Base-by-base conservation (phyloP, 2,797 vertebrate genomes). In the Cossypha dichroa region DNA sequence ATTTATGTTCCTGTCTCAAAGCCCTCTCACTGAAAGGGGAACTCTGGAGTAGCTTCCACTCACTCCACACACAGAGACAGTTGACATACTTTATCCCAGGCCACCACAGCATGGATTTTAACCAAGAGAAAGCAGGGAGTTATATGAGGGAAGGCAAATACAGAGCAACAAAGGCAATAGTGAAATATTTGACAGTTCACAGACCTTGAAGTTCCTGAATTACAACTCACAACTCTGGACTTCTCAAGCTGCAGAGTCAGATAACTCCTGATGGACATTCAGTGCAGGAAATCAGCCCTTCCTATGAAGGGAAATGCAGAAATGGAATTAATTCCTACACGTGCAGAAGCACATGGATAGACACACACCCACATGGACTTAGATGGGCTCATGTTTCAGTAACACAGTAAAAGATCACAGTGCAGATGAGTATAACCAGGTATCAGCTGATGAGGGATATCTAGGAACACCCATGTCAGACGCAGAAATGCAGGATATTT, bases 1-100 rank as follows among this genome's bases (percentile, higher is more conserved):
- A 97, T 97, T 96, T 96, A 97, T 97, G 95, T 36, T 66, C 66
- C 11, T 41, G 72, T 80, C 9, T 7, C 90, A 83, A 75, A 87
- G 85, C 78, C 66, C 79, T 94, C 84, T 91, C 56, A 58, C 88
- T 86, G 94, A 81, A 92, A 94, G 84, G 48, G 67, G 94, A 84
- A 93, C 88, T 81, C 83, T 93, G 82, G 58, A 92, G 91, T 66
- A 85, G 84, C 77, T 90, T 86, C 95, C 92, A 31, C 79, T 88
- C n/a, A 69, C 62, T 80, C 63, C 49, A 18, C 82, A 28, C 2
- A 5, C 88, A 93, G 79, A 81, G 46, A 67, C 5, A 38, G 55
- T 34, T 49, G 63, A 67, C 36, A 38, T 12, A 31, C 68, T 94
- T 94, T 56, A 83, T 80, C 54, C 68, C 69, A 77, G 86, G 63